These are phyloP conservation scores for Oreochromis aureus DNA, from an alignment of 2,113 vertebrate genomes.

Conservation along the genomic window DNA sequence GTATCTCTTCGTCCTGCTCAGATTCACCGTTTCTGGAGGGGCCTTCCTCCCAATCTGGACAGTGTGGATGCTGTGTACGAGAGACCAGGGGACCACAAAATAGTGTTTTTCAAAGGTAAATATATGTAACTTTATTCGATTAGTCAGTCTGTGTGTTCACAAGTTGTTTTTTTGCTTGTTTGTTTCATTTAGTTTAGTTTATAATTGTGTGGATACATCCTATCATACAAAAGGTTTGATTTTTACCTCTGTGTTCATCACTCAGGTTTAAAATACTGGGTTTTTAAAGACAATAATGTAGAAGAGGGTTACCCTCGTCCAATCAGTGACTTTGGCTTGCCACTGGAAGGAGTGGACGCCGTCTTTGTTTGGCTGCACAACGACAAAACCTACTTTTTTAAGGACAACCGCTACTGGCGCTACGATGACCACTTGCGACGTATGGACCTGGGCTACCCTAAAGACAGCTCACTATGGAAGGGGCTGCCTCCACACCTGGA, in stretches of 20 bases:
- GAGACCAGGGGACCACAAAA: conserved; percentile 88
- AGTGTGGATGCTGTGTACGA: conserved; percentile 90
- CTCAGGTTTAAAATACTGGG: conserved; percentile 89
- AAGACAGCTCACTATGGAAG: conserved; percentile 83
- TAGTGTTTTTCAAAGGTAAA: conserved; percentile 95
- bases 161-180: background rate
- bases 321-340: conserved; percentile 65
- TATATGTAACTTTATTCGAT: background rate
- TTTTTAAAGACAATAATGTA: conserved; percentile 92
- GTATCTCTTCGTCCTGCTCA: conserved; percentile 90
- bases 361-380: conserved; percentile 90
- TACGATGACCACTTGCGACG: conserved; percentile 82
- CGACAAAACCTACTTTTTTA: conserved; percentile 90
- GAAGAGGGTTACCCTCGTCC: conserved; percentile 92
- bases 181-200: background rate
- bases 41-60: conserved; percentile 85
- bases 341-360: conserved; percentile 81
- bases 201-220: background rate
- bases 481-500: conserved; percentile 84
- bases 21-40: conserved; percentile 95
- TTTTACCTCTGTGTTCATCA: conserved; percentile 4
- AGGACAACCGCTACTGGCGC: conserved; percentile 87
- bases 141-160: background rate
- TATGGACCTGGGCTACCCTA: conserved; percentile 91
- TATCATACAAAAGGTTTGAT: background rate